Percentiles rank a stretch among this genome's conserved stretches.
Evolutionary conservation across 2,113 vertebrate genomes (phyloP).

Genomic region (Archilochus colubris): DNA sequence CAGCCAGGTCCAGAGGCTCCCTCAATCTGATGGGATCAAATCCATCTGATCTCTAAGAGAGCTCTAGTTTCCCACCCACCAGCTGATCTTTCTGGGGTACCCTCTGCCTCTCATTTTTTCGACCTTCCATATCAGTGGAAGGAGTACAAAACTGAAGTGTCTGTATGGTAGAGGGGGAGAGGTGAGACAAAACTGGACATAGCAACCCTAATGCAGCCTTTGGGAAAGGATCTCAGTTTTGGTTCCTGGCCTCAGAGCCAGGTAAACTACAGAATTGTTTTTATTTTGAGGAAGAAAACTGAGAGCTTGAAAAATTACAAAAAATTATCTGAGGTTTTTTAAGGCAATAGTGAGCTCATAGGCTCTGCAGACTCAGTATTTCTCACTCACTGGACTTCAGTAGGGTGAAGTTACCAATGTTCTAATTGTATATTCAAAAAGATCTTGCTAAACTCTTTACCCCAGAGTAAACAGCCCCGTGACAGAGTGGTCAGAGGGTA

Average conservation of each 20-base stretch:
- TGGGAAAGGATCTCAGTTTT: neutral
- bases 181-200: neutral
- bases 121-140: neutral
- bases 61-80: accelerated
- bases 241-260: neutral
- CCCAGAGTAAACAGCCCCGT: neutral
- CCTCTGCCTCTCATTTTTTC: neutral
- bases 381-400: neutral
- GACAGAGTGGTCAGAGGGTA: neutral
- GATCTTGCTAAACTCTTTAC: neutral
- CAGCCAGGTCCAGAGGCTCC: neutral
- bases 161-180: neutral
- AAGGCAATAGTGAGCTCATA: neutral
- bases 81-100: neutral
- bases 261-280: neutral
- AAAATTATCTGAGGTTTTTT: neutral
- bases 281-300: neutral
- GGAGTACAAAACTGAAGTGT: neutral
- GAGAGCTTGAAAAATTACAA: neutral
- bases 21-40: neutral
- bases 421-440: neutral
- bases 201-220: accelerated
- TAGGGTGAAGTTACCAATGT: accelerated
- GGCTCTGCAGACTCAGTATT: neutral
- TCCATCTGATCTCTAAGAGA: accelerated